phyloP scores from a whole-genome alignment of 2,888 invertebrate genomes.

The Ophion ventricosus region DNA sequence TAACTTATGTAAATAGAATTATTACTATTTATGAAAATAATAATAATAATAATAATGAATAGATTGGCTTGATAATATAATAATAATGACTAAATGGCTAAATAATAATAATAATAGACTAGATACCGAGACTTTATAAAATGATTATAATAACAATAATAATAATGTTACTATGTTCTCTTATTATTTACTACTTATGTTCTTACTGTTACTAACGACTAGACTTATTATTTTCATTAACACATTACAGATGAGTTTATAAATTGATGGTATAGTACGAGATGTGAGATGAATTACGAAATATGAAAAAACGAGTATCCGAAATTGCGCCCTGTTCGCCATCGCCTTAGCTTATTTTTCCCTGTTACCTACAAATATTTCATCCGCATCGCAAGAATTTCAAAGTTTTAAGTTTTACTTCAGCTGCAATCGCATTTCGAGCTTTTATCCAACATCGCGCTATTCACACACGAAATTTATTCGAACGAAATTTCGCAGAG shows the following conservation, averaged over 20 bases:
- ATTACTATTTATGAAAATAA: background rate
- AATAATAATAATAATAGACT: background rate
- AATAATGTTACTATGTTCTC: too few relatives aligned
- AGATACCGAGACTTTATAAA: background rate
- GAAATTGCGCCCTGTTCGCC: background rate
- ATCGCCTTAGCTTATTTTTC: background rate
- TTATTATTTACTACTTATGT: too few relatives aligned
- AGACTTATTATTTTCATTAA: background rate
- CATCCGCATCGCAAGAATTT: background rate
- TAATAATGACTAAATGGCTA: background rate
- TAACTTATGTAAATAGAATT: background rate
- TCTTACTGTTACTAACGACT: background rate
- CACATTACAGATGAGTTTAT: background rate
- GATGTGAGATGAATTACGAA: background rate
- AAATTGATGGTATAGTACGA: background rate
- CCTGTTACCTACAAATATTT: background rate
- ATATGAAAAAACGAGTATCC: background rate
- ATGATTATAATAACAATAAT: background rate
- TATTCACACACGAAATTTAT: slow-evolving; percentile 22
- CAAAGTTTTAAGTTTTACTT: slow-evolving; percentile 3
- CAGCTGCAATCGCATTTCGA: background rate
- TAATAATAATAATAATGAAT: background rate
- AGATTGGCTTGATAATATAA: background rate
- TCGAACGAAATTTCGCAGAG: slow-evolving; percentile 23
- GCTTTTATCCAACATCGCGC: background rate